Base-by-base conservation (phyloP, 2,888 invertebrate genomes). In the Salpingus planirostris region DNA sequence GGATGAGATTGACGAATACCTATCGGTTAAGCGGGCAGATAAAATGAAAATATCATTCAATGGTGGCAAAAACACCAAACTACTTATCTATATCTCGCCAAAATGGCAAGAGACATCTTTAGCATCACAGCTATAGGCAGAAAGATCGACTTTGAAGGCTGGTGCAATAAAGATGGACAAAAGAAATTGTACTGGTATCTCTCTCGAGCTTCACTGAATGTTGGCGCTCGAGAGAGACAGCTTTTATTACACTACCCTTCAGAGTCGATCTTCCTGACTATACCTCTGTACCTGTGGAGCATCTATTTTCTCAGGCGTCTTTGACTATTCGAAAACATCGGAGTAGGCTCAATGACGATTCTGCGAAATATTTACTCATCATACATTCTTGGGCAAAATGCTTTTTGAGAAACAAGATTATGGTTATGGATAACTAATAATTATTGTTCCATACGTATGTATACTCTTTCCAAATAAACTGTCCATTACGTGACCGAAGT, bases 321-420 rank as follows among this genome's bases (percentile, higher is more conserved):
- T 7, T 25, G 4, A 10, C 7, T 25, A 25, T 25, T 25, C 25
- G 25, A 3, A 12, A 25, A 10, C 25, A 11, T 25, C 25, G 25
- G 1, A 25, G 13, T 12, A 1, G 25, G 4, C 13, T 25, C 4
- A 25, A 12, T 10, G 13, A 25, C 7, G 25, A 25, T 7, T 25
- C 7, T 3, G 25, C 3, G n/a, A 1, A 13, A 25, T 12, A 11
- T 11, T 25, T 25, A 13, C 7, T 25, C 4, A 13, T 11, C 7
- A 25, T 25, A 5, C n/a, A 25, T 25, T 25, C 25, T 3, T 25
- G 25, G 25, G 2, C 25, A 12, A 13, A 25, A 18, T 18, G 18
- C 8, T 18, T 6, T 18, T 18, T 18, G 18, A 18, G 8, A 8
- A 18, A 18, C 18, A 18, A 18, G 5, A 18, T 18, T 8, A 18